Percentiles rank a stretch among this genome's conserved stretches.
Conservation (phyloP, 2,888 invertebrate species). For the Eristalis pertinax region DNA sequence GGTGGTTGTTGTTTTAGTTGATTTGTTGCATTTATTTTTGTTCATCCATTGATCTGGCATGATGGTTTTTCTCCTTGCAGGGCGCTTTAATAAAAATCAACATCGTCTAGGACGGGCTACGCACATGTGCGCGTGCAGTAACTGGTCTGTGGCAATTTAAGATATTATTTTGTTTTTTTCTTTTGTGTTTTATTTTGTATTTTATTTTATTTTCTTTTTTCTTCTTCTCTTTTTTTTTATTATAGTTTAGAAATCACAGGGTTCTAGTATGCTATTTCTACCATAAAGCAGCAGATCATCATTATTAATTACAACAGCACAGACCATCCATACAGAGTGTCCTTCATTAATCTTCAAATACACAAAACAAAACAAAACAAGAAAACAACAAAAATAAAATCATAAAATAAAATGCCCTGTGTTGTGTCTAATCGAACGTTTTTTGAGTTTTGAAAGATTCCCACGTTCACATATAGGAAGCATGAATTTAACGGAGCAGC, state of each 20-base stretch:
- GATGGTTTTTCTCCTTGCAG: not conserved
- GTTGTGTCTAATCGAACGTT: not conserved
- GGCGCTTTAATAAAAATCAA: not conserved
- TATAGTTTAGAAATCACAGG: slow-evolving; percentile 68
- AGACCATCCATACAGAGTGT: slow-evolving; percentile 37
- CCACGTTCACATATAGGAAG: not conserved
- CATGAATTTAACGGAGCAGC: slow-evolving; percentile 16
- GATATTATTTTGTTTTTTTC: slow-evolving; percentile 14
- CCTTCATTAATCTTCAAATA: not conserved
- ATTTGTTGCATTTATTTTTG: slow-evolving; percentile 25
- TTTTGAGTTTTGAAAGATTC: not conserved
- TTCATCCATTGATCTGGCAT: not conserved
- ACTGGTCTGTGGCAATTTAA: slow-evolving; percentile 37
- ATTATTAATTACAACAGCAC: slow-evolving; percentile 30
- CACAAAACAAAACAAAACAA: not conserved
- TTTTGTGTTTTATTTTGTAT: slow-evolving; percentile 1
- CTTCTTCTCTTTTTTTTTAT: slow-evolving; percentile 3
- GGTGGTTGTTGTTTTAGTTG: slow-evolving; percentile 48
- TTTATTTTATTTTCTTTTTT: not conserved
- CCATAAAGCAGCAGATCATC: slow-evolving; percentile 52
- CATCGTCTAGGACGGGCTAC: not conserved
- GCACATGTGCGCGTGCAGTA: not conserved
- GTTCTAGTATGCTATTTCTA: slow-evolving; percentile 66
- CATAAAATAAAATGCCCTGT: slow-evolving; percentile 34
- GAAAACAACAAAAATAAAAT: not conserved